Percentiles rank a stretch among this genome's conserved stretches.
Conservation (phyloP, 2,113 vertebrate genomes). For the Zosterops borbonicus region DNA sequence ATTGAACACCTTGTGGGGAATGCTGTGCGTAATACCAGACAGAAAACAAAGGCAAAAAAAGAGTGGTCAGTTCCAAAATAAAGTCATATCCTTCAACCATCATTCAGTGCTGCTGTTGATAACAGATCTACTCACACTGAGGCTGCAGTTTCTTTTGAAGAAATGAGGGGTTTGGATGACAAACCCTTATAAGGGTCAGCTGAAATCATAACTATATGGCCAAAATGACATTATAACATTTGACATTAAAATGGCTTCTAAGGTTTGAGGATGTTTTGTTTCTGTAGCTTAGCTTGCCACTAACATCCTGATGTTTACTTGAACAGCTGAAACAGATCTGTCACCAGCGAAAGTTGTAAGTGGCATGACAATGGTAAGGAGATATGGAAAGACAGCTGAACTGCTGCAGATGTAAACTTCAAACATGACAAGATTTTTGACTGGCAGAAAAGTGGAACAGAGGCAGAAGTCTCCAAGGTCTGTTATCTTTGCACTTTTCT, state of each 20-base stretch:
- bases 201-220: not conserved
- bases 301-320: not conserved
- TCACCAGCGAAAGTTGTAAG: not conserved
- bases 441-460: not conserved
- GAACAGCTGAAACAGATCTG: not conserved
- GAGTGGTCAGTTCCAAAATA: not conserved
- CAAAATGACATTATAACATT: not conserved
- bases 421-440: slow-evolving; percentile 15
- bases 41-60: not conserved
- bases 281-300: not conserved
- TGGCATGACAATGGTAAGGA: not conserved
- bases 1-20: not conserved
- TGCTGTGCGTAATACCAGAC: not conserved
- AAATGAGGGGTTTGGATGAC: not conserved
- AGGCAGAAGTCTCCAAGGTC: not conserved
- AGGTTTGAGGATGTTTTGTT: not conserved
- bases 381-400: not conserved
- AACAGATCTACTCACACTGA: not conserved
- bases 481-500: not conserved
- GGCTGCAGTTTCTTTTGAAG: not conserved
- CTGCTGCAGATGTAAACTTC: not conserved
- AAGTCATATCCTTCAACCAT: not conserved
- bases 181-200: not conserved
- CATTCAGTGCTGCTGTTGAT: not conserved
- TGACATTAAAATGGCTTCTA: not conserved